These are phyloP conservation scores for Cyclophora albipunctata DNA, from an alignment of 2,888 invertebrate species.

Conservation along the genomic window DNA sequence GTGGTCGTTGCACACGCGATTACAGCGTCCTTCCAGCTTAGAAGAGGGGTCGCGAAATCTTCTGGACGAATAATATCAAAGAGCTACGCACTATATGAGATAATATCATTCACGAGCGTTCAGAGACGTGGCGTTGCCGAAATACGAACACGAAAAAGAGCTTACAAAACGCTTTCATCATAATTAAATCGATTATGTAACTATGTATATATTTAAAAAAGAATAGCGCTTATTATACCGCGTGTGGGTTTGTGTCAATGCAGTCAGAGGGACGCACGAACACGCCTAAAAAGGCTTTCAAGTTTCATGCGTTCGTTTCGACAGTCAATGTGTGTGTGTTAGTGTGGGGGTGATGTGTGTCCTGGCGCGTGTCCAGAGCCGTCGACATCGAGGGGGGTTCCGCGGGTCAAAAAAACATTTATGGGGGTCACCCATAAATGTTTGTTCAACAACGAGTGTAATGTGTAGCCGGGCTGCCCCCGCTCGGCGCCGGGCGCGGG, in stretches of 20 bases:
- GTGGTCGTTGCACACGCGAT: conserved; percentile 30
- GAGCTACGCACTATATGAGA: conserved; percentile 20
- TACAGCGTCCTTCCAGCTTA: conserved; percentile 35
- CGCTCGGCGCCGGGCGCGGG: conserved; percentile 1
- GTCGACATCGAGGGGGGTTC: not conserved
- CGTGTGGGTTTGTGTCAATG: conserved; percentile 74
- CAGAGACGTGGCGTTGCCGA: conserved; percentile 40
- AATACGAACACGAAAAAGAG: conserved; percentile 25
- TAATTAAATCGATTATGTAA: conserved; percentile 11
- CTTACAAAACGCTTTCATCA: conserved; percentile 26
- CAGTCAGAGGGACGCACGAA: conserved; percentile 37
- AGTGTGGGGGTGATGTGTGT: not conserved
- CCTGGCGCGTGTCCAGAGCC: not conserved
- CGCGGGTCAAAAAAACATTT: not conserved
- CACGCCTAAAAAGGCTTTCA: conserved; percentile 24
- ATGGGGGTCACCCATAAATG: not conserved
- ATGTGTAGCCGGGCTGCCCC: too few species aligned
- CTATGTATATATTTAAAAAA: conserved; percentile 24
- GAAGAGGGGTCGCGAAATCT: conserved; percentile 42
- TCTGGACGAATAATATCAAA: conserved; percentile 35
- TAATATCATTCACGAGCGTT: conserved; percentile 27
- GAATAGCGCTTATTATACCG: conserved; percentile 45
- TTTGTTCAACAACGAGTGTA: not conserved
- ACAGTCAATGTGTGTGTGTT: conserved; percentile 26
- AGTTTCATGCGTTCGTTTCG: conserved; percentile 28